A percentile compares a stretch with the other conserved stretches of the same genome.
Evolutionary conservation across 2,888 invertebrate species (phyloP).

Genomic region (Scaptomyza caliginosa): DNA sequence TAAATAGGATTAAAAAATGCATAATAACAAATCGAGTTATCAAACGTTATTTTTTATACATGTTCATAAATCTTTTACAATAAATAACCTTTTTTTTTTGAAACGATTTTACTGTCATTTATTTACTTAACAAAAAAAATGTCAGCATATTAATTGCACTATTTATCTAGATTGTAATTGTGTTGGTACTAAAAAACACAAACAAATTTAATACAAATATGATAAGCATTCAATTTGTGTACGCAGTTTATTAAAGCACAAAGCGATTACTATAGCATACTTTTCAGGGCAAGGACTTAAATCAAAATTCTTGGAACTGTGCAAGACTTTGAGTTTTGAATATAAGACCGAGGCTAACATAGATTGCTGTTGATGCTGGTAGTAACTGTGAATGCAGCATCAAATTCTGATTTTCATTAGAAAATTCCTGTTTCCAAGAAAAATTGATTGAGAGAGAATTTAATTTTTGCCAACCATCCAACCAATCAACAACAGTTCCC

Average conservation of each 20-base stretch:
- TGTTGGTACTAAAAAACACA: not conserved
- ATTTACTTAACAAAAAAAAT: not conserved
- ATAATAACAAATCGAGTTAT: no score
- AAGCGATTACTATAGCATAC: not conserved
- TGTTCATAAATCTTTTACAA: not conserved
- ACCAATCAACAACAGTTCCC: not conserved
- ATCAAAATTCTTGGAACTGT: not conserved
- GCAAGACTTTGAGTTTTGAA: not conserved
- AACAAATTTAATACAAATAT: not conserved
- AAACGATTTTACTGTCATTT: not conserved
- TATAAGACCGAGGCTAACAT: not conserved
- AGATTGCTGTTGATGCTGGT: not conserved
- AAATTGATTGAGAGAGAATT: not conserved
- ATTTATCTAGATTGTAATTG: not conserved
- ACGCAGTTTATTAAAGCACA: not conserved
- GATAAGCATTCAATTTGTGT: not conserved
- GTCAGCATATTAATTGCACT: not conserved
- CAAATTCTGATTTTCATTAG: not conserved
- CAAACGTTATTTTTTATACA: not conserved
- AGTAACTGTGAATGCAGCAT: not conserved
- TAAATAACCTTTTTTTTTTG: no score
- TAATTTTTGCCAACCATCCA: not conserved
- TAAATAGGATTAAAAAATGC: no score
- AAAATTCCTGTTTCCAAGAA: not conserved
- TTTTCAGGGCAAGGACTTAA: not conserved